A percentile compares a stretch with the other conserved stretches of the same genome.
phyloP scores from a whole-genome alignment of 1,140 invertebrate genomes.

The Papilio glaucus region DNA sequence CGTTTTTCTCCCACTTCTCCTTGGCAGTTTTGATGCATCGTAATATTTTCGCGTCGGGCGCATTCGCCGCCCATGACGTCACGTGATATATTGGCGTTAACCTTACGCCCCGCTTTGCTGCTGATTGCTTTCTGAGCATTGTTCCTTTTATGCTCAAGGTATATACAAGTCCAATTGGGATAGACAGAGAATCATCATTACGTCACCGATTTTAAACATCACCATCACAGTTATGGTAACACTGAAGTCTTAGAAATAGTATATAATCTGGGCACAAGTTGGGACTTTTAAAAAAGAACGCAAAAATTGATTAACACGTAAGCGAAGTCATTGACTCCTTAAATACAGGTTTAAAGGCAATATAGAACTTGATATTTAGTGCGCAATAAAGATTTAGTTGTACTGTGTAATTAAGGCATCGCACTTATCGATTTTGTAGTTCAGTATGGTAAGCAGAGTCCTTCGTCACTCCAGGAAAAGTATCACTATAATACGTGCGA shows the following conservation, averaged over 20 bases:
- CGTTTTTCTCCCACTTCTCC: constrained; percentile 63
- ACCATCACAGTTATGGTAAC: neutral
- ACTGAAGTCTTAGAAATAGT: neutral
- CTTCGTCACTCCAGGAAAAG: too few relatives aligned
- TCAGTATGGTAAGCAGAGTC: too few relatives aligned
- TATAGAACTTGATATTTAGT: too few relatives aligned
- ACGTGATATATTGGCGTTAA: constrained; percentile 70
- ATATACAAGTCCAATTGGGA: neutral
- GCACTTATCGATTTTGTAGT: too few relatives aligned
- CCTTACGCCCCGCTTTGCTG: constrained; percentile 34
- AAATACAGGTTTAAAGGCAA: too few relatives aligned
- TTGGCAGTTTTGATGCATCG: constrained; percentile 79
- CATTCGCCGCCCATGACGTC: constrained; percentile 64
- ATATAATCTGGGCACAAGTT: too few relatives aligned
- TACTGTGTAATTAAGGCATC: too few relatives aligned
- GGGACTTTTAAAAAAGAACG: too few relatives aligned
- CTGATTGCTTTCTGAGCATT: constrained; percentile 27
- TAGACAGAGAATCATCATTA: neutral
- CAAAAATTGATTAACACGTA: too few relatives aligned
- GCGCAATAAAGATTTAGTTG: too few relatives aligned
- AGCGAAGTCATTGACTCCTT: too few relatives aligned
- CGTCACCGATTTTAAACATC: neutral
- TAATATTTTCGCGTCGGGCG: constrained; percentile 75
- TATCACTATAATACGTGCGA: too few relatives aligned
- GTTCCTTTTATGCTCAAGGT: constrained; percentile 12